A percentile compares a stretch with the other conserved stretches of the same genome.
phyloP scores from a whole-genome alignment of 2,113 vertebrate species.

The Notothenia coriiceps region DNA sequence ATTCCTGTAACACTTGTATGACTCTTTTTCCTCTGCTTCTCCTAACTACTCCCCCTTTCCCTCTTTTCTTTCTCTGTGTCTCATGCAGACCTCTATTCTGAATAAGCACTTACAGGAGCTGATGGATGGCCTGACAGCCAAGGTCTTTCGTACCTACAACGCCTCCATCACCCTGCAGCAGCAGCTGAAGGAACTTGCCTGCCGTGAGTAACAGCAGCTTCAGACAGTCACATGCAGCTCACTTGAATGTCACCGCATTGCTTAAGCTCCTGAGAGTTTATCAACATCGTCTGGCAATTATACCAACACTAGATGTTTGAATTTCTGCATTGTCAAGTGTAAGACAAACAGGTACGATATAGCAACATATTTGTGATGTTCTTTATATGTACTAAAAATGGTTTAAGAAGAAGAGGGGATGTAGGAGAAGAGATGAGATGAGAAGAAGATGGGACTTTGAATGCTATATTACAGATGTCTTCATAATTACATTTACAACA shows the following conservation, averaged over 20 bases:
- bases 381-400: not conserved
- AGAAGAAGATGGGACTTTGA: not conserved
- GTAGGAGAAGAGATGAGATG: not conserved
- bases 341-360: too few relatives aligned
- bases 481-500: not conserved
- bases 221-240: not conserved
- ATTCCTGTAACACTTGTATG: not conserved
- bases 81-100: constrained; percentile 94
- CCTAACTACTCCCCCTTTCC: not conserved
- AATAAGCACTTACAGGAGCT: constrained; percentile 99
- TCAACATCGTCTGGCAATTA: not conserved
- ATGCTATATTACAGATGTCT: not conserved
- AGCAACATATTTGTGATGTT: too few relatives aligned
- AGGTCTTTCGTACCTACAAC: constrained; percentile 99
- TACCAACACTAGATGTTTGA: too few relatives aligned
- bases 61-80: constrained; percentile 75
- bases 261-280: not conserved
- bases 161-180: constrained; percentile 98
- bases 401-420: not conserved
- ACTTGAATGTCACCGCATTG: too few relatives aligned
- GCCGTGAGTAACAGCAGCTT: constrained; percentile 84
- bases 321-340: too few relatives aligned
- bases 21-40: not conserved
- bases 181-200: constrained; percentile 94
- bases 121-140: constrained; percentile 98